These are phyloP conservation scores for Pseudochromis fuscus DNA, from an alignment of 2,797 vertebrate genomes.

Conservation along the genomic window DNA sequence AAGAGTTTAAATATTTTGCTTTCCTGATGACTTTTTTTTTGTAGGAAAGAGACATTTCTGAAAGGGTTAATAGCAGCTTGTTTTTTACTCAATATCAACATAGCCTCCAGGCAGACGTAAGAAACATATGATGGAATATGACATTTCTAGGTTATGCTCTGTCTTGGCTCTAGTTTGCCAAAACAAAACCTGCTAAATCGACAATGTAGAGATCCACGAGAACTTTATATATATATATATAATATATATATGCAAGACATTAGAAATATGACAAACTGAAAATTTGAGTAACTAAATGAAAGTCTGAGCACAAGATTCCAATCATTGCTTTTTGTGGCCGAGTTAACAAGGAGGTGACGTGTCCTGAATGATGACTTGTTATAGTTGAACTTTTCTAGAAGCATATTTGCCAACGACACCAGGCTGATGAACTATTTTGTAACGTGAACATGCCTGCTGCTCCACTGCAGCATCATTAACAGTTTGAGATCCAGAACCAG, in stretches of 20 bases:
- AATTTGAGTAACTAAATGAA: constrained; percentile 1
- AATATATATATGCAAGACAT: neutral
- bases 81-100: constrained; percentile 10
- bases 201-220: constrained; percentile 13
- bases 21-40: constrained; percentile 21
- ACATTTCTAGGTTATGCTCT: constrained; percentile 32
- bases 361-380: constrained; percentile 18
- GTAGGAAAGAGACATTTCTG: constrained; percentile 3
- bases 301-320: constrained; percentile 27
- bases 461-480: constrained; percentile 5
- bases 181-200: constrained; percentile 29
- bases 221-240: too few species aligned
- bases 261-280: neutral
- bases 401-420: constrained; percentile 12
- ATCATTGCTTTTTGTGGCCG: constrained; percentile 13
- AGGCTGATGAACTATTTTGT: constrained; percentile 29
- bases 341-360: constrained; percentile 10
- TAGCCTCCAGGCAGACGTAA: constrained; percentile 11
- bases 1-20: constrained; percentile 5
- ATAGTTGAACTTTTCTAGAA: constrained; percentile 1
- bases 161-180: constrained; percentile 8
- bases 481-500: constrained; percentile 38
- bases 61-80: constrained; percentile 18
- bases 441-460: constrained; percentile 24
- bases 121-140: constrained; percentile 6